Percentiles rank a stretch among this genome's conserved stretches.
Evolutionary conservation across 2,113 vertebrate genomes (phyloP).

Genomic region (Mustelus asterias): DNA sequence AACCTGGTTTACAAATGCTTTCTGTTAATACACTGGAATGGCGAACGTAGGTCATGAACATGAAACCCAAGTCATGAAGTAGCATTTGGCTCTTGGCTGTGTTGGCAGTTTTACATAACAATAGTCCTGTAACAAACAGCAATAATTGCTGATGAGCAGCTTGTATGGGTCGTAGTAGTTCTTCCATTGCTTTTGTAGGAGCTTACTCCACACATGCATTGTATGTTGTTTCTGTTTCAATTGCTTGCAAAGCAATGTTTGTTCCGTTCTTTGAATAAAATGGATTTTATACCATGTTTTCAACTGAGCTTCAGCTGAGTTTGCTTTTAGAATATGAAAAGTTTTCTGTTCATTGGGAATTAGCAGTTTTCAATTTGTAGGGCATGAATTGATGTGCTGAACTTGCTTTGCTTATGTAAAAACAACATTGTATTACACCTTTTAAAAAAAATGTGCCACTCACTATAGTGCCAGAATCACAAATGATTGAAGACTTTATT

Average conservation of each 20-base stretch:
- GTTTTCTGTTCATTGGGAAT: background rate
- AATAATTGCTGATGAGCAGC: background rate
- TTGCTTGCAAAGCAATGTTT: background rate
- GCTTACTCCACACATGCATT: background rate
- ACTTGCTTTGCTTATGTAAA: background rate
- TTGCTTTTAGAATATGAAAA: conserved; percentile 8
- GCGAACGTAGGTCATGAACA: background rate
- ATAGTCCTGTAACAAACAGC: background rate
- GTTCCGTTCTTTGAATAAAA: conserved; percentile 7
- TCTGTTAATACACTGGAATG: background rate
- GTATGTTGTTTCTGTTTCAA: background rate
- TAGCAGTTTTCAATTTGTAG: background rate
- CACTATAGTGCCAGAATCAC: background rate
- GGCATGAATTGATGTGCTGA: background rate
- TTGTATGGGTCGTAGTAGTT: background rate
- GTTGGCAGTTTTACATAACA: background rate
- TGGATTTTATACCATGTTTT: background rate
- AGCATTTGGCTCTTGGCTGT: background rate
- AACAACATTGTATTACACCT: background rate
- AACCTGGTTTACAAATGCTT: background rate
- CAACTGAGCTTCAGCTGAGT: background rate
- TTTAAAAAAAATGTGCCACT: background rate
- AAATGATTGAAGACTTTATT: background rate
- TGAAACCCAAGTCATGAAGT: background rate
- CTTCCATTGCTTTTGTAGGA: conserved; percentile 7